Percentiles rank a stretch among this genome's conserved stretches.
Conservation (phyloP, 1,140 invertebrate genomes). For the Hormaphis cornu region DNA sequence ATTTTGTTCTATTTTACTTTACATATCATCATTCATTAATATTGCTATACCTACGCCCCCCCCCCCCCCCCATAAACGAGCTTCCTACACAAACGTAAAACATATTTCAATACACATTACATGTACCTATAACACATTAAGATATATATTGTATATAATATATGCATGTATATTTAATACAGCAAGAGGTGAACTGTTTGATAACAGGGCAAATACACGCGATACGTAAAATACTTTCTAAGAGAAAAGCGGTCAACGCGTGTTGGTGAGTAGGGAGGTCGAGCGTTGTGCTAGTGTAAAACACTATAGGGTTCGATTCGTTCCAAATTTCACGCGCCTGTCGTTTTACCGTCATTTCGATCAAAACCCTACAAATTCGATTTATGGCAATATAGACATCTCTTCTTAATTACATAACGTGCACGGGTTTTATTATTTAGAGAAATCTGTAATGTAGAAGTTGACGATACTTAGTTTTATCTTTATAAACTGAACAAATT, state of each 20-base stretch:
- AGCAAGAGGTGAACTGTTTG: slow-evolving; percentile 22
- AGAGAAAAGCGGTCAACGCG: slow-evolving; percentile 27
- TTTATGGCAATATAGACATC: slow-evolving; percentile 15
- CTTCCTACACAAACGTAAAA: too few species aligned
- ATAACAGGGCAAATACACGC: slow-evolving; percentile 29
- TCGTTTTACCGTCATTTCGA: slow-evolving; percentile 29
- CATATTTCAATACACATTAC: too few species aligned
- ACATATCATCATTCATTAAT: too few species aligned
- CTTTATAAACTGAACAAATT: too few species aligned
- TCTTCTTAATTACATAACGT: slow-evolving; percentile 12
- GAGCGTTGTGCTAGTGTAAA: slow-evolving; percentile 9
- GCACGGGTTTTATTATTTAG: slow-evolving; percentile 3
- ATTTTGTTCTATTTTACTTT: too few species aligned
- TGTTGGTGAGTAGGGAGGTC: slow-evolving; percentile 28
- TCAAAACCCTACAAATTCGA: slow-evolving; percentile 23
- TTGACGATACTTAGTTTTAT: neutral
- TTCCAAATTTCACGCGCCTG: slow-evolving; percentile 32
- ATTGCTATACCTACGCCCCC: too few species aligned
- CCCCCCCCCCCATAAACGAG: too few species aligned
- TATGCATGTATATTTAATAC: neutral
- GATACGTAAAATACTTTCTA: slow-evolving; percentile 32
- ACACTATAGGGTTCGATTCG: slow-evolving; percentile 21
- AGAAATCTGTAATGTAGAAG: slow-evolving; percentile 16
- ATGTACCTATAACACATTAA: too few species aligned
- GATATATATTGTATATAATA: too few species aligned